These are phyloP conservation scores for Oenanthe melanoleuca DNA, from an alignment of 2,113 vertebrate genomes.

Conservation along the genomic window DNA sequence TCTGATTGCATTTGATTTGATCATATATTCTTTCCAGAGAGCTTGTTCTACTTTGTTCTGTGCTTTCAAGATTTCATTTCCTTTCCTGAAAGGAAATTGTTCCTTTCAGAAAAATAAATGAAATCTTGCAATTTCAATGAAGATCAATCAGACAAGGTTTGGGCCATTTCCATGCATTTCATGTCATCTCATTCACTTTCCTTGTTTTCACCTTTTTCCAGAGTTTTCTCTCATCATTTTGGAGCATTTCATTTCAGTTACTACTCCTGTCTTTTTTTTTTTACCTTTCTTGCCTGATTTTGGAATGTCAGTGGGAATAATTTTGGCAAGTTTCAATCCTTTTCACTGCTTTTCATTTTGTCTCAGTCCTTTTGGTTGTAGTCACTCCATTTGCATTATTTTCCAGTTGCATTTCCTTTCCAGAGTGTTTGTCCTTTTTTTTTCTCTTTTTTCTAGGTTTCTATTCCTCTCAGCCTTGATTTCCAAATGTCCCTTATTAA, in stretches of 20 bases:
- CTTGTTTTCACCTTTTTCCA: not conserved
- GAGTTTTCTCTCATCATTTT: not conserved
- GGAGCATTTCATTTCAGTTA: not conserved
- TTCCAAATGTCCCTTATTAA: not conserved
- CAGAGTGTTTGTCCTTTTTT: not conserved
- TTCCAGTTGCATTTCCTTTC: not conserved
- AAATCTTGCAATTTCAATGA: not conserved
- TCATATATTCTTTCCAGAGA: not conserved
- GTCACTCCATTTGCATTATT: too few relatives aligned
- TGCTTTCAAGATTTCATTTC: not conserved
- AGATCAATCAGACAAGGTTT: not conserved
- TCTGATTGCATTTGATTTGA: not conserved
- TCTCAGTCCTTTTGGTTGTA: not conserved
- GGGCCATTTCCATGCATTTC: not conserved
- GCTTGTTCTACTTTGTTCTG: not conserved
- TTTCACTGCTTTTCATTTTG: not conserved
- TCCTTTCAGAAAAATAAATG: not conserved
- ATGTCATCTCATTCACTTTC: not conserved
- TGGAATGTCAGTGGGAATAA: not conserved
- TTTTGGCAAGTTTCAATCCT: not conserved
- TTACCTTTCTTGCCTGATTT: not conserved
- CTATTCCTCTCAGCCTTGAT: not conserved
- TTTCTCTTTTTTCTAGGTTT: not conserved
- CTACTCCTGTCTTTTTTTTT: not conserved
- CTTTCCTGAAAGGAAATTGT: not conserved